Percentiles rank a stretch among this genome's conserved stretches.
Conservation (phyloP, 2,113 vertebrate species). For the Illadopsis cleaveri region DNA sequence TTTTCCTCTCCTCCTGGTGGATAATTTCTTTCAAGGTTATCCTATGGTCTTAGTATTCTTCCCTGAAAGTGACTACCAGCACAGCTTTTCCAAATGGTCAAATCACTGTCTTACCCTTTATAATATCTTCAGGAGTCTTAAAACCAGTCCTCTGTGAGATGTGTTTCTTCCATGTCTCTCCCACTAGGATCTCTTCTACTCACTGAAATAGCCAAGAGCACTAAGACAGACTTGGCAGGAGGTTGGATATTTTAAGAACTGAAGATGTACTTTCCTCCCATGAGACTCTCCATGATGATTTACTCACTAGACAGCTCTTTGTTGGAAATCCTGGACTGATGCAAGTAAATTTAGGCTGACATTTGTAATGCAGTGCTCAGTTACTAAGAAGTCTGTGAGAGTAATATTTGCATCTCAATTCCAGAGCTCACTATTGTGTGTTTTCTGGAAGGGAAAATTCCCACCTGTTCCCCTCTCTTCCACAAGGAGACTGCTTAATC, state of each 20-base stretch:
- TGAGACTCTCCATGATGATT: background rate
- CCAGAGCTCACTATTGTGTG: background rate
- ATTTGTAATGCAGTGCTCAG: background rate
- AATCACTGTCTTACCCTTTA: background rate
- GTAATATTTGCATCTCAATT: background rate
- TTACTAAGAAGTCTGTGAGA: background rate
- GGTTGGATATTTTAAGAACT: background rate
- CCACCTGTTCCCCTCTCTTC: background rate
- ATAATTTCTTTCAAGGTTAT: background rate
- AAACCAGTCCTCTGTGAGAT: background rate
- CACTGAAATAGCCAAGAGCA: background rate
- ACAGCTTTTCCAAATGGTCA: background rate
- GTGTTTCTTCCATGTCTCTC: background rate
- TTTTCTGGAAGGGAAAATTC: background rate
- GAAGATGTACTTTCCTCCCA: background rate
- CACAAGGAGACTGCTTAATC: background rate
- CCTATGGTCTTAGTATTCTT: background rate
- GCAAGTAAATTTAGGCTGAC: background rate
- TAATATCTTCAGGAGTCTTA: background rate
- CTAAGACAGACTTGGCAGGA: background rate
- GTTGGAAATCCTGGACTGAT: background rate
- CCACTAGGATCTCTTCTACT: background rate
- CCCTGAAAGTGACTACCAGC: background rate
- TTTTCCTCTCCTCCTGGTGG: background rate
- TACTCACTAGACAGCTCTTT: background rate